A percentile compares a stretch with the other conserved stretches of the same genome.
phyloP scores from a whole-genome alignment of 2,797 vertebrate genomes.

The Carapus acus region DNA sequence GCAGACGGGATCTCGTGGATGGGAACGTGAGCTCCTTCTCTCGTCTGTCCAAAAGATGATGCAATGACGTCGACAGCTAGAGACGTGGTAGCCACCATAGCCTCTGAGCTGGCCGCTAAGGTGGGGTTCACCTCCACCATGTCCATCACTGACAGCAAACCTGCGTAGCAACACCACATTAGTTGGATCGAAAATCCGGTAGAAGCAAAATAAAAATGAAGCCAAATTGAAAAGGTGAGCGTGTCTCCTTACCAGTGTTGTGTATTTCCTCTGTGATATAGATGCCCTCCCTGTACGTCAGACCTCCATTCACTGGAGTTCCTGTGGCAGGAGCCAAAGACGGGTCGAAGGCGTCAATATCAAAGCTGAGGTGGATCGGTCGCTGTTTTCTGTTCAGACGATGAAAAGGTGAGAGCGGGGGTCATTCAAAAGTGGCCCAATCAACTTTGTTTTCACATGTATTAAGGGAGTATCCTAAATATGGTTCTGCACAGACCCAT shows the following conservation, averaged over 20 bases:
- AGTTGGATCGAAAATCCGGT: background rate
- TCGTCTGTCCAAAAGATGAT: constrained; percentile 87
- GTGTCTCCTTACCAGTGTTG: constrained; percentile 92
- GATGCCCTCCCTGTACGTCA: constrained; percentile 98
- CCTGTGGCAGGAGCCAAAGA: constrained; percentile 93
- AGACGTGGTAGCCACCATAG: constrained; percentile 80
- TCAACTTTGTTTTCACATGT: too few species aligned
- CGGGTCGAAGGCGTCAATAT: constrained; percentile 96
- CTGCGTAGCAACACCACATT: constrained; percentile 56
- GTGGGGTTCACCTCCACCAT: constrained; percentile 93
- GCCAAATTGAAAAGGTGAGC: too few species aligned
- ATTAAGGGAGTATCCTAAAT: too few species aligned
- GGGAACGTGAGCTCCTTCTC: constrained; percentile 78
- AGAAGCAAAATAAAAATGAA: too few species aligned
- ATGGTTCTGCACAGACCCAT: constrained; percentile 22
- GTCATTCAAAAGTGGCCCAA: background rate
- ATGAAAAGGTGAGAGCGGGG: background rate
- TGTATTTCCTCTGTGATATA: constrained; percentile 95
- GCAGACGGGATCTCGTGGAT: constrained; percentile 76
- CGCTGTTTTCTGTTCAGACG: constrained; percentile 77
- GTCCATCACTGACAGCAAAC: constrained; percentile 90
- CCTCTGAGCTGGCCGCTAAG: constrained; percentile 79
- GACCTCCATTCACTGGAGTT: constrained; percentile 89
- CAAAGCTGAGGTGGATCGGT: constrained; percentile 93
- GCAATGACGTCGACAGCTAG: constrained; percentile 89